Evolutionary conservation across 2,797 vertebrate genomes (phyloP).

Genomic region (Remorina albescens): DNA sequence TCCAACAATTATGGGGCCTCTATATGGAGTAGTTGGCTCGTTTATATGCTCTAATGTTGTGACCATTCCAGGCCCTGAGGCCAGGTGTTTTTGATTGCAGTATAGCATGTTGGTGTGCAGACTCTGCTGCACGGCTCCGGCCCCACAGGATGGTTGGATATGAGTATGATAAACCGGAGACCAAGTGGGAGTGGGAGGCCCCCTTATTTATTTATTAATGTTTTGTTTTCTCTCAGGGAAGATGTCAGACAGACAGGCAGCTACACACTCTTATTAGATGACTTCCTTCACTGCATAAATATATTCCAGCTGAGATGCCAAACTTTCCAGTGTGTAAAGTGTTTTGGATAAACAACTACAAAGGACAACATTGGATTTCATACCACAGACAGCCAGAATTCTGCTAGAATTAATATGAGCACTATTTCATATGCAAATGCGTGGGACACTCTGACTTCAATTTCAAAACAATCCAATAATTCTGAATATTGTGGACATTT

Average conservation of each 20-base stretch:
- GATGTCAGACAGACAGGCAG: slow-evolving; percentile 69
- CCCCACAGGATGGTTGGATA: slow-evolving; percentile 70
- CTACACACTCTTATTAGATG: slow-evolving; percentile 72
- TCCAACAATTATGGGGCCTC: slow-evolving; percentile 84
- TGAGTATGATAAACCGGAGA: slow-evolving; percentile 66
- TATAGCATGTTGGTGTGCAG: slow-evolving; percentile 69
- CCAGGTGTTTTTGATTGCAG: slow-evolving; percentile 85
- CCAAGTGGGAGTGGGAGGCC: slow-evolving; percentile 69
- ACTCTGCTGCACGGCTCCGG: slow-evolving; percentile 67
- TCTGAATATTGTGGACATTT: neutral
- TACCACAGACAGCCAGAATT: slow-evolving; percentile 17
- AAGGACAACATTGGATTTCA: slow-evolving; percentile 39
- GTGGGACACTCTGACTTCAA: slow-evolving; percentile 36
- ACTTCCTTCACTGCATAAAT: slow-evolving; percentile 71
- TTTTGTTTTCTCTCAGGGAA: slow-evolving; percentile 75
- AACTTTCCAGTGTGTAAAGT: slow-evolving; percentile 53
- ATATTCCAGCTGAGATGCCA: slow-evolving; percentile 68
- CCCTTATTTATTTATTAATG: slow-evolving; percentile 80
- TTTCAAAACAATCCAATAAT: slow-evolving; percentile 25
- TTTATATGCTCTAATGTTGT: slow-evolving; percentile 85
- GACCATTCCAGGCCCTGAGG: slow-evolving; percentile 78
- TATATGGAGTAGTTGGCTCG: slow-evolving; percentile 79
- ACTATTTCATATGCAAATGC: slow-evolving; percentile 12
- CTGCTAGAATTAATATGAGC: slow-evolving; percentile 3
- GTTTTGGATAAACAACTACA: slow-evolving; percentile 65